phyloP scores from a whole-genome alignment of 2,113 vertebrate genomes.

The Eptesicus fuscus region DNA sequence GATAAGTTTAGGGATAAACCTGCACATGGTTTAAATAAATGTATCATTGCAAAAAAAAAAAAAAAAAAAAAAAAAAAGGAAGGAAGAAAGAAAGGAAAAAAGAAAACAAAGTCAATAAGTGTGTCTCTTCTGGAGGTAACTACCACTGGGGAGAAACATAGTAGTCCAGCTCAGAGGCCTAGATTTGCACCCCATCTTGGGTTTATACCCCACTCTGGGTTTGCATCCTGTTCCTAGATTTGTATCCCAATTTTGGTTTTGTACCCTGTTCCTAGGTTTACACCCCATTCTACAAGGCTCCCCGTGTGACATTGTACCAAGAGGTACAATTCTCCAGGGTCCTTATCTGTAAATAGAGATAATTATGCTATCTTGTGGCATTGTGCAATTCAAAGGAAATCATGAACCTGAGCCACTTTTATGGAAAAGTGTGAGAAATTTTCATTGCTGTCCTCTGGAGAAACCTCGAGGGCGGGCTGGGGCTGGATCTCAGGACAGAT shows the following conservation, averaged over 20 bases:
- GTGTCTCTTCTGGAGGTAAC: neutral
- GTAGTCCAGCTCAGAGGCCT: neutral
- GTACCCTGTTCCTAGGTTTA: neutral
- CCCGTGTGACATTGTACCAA: neutral
- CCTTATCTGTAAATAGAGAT: neutral
- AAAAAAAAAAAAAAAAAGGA: neutral
- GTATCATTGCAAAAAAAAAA: neutral
- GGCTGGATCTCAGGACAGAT: neutral
- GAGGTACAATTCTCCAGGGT: neutral
- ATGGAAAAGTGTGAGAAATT: neutral
- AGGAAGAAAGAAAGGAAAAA: neutral
- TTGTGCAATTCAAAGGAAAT: neutral
- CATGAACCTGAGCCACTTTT: neutral
- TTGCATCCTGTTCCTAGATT: neutral
- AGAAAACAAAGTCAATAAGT: neutral
- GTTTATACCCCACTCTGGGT: neutral
- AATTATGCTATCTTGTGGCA: neutral
- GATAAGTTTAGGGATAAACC: neutral
- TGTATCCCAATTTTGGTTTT: neutral
- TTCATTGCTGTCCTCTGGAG: neutral
- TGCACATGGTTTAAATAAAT: constrained; percentile 32
- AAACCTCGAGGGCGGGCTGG: neutral
- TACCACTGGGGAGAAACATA: neutral
- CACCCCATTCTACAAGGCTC: accelerated
- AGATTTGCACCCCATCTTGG: neutral